Conservation (phyloP, 2,888 invertebrate species). For the Harpagoxenus sublaevis region DNA sequence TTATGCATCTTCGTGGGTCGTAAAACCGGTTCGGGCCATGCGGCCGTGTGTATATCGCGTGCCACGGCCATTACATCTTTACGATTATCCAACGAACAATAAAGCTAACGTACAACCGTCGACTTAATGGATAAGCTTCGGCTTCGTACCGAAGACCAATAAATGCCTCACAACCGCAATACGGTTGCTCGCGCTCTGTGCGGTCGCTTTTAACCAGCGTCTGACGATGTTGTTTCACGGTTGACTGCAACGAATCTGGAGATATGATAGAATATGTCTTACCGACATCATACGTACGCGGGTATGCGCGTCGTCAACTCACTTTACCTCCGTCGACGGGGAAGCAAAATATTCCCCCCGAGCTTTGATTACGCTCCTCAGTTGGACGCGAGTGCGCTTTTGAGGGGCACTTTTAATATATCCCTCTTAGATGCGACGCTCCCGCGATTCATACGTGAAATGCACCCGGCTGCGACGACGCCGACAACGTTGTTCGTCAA, state of each 20-base stretch:
- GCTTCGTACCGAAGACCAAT: conserved; percentile 29
- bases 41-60: neutral
- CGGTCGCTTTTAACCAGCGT: conserved; percentile 9
- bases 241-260: conserved; percentile 17
- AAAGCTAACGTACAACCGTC: conserved; percentile 13
- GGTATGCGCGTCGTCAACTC: neutral
- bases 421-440: conserved; percentile 10
- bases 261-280: neutral
- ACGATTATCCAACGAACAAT: conserved; percentile 55
- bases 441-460: conserved; percentile 20
- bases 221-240: conserved; percentile 37
- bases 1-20: conserved; percentile 62
- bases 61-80: conserved; percentile 49
- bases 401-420: conserved; percentile 54
- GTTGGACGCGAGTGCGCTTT: conserved; percentile 55
- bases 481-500: neutral
- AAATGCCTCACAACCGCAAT: conserved; percentile 9
- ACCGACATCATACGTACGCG: neutral
- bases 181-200: neutral
- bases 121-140: conserved; percentile 53
- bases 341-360: conserved; percentile 23
- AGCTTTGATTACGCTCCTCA: conserved; percentile 42
- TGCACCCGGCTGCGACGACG: neutral
- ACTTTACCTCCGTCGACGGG: conserved; percentile 5
- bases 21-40: conserved; percentile 52